phyloP scores from a whole-genome alignment of 2,888 invertebrate genomes.

The Drosophila rubida region DNA sequence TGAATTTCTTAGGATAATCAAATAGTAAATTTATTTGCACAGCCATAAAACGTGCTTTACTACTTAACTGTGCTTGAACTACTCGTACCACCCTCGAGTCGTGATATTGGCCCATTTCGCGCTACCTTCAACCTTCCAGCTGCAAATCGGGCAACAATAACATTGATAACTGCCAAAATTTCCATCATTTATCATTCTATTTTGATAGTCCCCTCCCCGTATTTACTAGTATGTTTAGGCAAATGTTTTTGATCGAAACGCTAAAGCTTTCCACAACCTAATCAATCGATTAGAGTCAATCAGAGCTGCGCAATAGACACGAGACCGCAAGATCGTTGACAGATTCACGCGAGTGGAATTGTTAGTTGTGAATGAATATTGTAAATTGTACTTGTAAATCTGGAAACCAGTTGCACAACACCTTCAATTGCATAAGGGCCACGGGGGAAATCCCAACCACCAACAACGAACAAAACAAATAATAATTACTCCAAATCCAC shows the following conservation, averaged over 20 bases:
- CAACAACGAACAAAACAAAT: background rate
- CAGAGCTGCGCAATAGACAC: constrained; percentile 47
- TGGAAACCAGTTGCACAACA: constrained; percentile 28
- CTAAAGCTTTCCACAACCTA: constrained; percentile 33
- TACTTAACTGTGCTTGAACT: background rate
- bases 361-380: constrained; percentile 41
- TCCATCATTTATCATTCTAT: constrained; percentile 39
- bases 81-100: constrained; percentile 2
- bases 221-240: constrained; percentile 35
- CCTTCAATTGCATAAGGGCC: constrained; percentile 22
- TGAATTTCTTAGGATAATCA: background rate
- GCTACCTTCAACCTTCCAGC: constrained; percentile 7
- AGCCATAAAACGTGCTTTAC: background rate
- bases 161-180: constrained; percentile 46
- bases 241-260: constrained; percentile 35
- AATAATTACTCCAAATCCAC: constrained; percentile 1
- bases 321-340: constrained; percentile 28
- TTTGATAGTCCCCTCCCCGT: constrained; percentile 30
- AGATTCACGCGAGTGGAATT: constrained; percentile 31
- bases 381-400: constrained; percentile 5
- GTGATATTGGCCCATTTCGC: constrained; percentile 3
- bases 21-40: background rate
- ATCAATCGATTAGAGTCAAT: constrained; percentile 45
- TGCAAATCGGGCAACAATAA: constrained; percentile 8
- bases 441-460: constrained; percentile 27